Percentiles rank a stretch among this genome's conserved stretches.
These are phyloP conservation scores for Halictus ligatus DNA, from an alignment of 2,888 invertebrate species.

Conservation along the genomic window DNA sequence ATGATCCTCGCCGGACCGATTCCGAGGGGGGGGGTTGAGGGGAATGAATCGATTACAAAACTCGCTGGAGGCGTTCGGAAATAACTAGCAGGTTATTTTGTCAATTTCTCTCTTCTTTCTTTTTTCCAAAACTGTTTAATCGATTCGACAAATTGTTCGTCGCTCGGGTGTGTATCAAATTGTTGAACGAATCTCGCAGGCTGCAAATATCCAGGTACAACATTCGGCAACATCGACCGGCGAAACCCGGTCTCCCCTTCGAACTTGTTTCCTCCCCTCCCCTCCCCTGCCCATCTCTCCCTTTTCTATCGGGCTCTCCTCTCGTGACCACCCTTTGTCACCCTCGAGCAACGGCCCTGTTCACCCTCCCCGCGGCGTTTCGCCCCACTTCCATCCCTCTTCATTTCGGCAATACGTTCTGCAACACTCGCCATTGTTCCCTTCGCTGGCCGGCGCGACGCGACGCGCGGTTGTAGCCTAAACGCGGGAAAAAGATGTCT, in stretches of 20 bases:
- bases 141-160: too few relatives aligned
- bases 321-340: conserved; percentile 51
- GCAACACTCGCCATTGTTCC: conserved; percentile 57
- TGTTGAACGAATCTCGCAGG: not conserved
- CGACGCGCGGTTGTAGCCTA: conserved; percentile 13
- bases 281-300: not conserved
- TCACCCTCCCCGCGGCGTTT: conserved; percentile 9
- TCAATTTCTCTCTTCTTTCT: not conserved
- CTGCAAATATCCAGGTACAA: conserved; percentile 2
- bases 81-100: not conserved
- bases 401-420: conserved; percentile 45
- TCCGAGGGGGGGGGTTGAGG: too few relatives aligned
- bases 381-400: conserved; percentile 3
- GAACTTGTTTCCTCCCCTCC: not conserved
- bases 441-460: conserved; percentile 7
- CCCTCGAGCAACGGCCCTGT: conserved; percentile 47
- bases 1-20: not conserved
- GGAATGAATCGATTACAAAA: not conserved
- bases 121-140: too few relatives aligned
- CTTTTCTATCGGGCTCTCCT: not conserved
- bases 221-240: conserved; percentile 48
- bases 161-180: too few relatives aligned
- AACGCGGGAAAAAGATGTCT: not conserved
- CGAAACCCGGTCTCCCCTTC: conserved; percentile 34
- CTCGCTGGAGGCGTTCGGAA: not conserved